phyloP scores from a whole-genome alignment of 1,140 invertebrate genomes.

The Eufriesea mexicana region DNA sequence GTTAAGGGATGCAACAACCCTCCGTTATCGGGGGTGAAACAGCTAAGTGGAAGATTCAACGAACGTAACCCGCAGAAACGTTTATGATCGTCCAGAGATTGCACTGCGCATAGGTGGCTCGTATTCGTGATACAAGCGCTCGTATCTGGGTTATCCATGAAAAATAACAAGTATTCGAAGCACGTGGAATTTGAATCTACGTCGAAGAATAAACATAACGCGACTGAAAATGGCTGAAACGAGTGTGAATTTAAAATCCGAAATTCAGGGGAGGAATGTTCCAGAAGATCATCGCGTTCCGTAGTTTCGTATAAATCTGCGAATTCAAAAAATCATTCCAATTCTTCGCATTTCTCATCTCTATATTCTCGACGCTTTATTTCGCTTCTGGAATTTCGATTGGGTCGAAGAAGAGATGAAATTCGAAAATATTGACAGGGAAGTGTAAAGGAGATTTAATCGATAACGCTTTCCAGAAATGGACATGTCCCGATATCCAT shows the following conservation, averaged over 20 bases:
- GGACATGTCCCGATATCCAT: no score
- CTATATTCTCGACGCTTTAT: no score
- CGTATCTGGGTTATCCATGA: neutral
- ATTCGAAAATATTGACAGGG: no score
- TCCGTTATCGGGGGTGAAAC: slow-evolving; percentile 2
- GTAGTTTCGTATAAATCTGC: neutral
- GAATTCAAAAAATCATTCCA: no score
- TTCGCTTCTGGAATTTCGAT: no score
- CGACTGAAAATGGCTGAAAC: neutral
- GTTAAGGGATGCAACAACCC: neutral
- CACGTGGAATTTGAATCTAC: neutral
- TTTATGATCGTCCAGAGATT: neutral
- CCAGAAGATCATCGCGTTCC: neutral
- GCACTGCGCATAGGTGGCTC: neutral
- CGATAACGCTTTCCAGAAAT: no score
- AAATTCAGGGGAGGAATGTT: neutral
- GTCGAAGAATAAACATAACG: neutral
- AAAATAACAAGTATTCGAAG: neutral
- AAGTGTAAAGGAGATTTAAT: no score
- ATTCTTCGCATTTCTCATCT: no score
- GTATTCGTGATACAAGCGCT: neutral
- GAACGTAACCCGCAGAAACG: neutral
- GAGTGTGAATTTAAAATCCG: neutral
- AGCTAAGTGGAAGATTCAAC: neutral
- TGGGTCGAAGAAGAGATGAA: no score